These are phyloP conservation scores for Vireo altiloquus DNA, from an alignment of 2,113 vertebrate genomes.

Conservation along the genomic window DNA sequence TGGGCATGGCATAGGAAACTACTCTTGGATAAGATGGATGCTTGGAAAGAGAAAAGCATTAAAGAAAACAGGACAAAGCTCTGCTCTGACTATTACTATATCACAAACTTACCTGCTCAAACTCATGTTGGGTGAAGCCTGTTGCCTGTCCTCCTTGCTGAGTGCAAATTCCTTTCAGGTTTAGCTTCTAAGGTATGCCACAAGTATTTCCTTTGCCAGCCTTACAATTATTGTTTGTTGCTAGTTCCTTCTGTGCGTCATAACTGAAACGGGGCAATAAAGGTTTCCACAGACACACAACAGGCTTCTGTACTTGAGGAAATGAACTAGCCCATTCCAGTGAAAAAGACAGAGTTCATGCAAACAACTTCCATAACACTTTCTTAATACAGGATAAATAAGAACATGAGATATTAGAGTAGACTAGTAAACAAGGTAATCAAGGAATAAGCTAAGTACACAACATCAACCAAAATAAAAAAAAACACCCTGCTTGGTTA, in stretches of 20 bases:
- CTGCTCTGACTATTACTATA: not conserved
- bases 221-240: not conserved
- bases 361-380: not conserved
- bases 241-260: not conserved
- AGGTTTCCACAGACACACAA: accelerated
- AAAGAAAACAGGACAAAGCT: not conserved
- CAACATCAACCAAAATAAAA: not conserved
- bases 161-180: not conserved
- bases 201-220: not conserved
- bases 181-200: not conserved
- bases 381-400: not conserved
- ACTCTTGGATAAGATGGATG: not conserved
- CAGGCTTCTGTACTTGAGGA: not conserved
- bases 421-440: not conserved
- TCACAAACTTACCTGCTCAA: not conserved
- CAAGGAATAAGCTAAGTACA: not conserved
- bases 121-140: not conserved
- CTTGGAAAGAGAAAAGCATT: not conserved
- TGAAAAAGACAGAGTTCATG: not conserved
- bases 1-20: not conserved
- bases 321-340: not conserved
- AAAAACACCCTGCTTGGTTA: accelerated
- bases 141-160: not conserved
- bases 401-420: accelerated
- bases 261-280: not conserved